Evolutionary conservation across 2,888 invertebrate genomes (phyloP), one percentile per base, ranked within the genome.

Genomic region (Macrophya alboannulata): DNA sequence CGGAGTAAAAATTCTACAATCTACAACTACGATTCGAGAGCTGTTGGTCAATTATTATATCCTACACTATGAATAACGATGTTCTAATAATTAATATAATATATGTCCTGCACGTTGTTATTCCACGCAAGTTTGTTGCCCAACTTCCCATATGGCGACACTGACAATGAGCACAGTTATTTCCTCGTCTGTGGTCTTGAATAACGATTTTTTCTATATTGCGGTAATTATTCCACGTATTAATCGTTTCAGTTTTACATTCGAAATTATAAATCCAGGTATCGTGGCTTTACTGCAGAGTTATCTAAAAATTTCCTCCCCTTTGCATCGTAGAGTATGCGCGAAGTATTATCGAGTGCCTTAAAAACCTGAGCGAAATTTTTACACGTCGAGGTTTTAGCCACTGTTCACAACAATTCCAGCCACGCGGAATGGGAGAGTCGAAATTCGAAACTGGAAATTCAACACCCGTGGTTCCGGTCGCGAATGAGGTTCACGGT

Each of bases 381-480:
- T 6, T 68, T 15, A n/a, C 17, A 17, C 37, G 15, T 45, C 74
- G n/a, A 31, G 74, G 43, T 43, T 21, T 74, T 74, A n/a, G 10
- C 12, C 12, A 25, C 31, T 31, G 55, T 55, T 77, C 76, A 37
- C 51, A 9, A 10, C 17, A n/a, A n/a, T 77, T 55, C 6, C 55
- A 51, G 4, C 25, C 25, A 55, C 5, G 12, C 55, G 8, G 37
- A 31, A 77, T 51, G 25, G 55, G 37, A 77, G 31, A 51, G 8
- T n/a, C 31, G 77, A 77, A 55, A 81, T 21, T 51, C 59, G 43
- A 62, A 21, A 62, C 59, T 62, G 81, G 59, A 62, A 81, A 81
- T 62, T 43, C 59, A 81, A 59, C 59, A 81, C 40, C 43, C 81
- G 62, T 59, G 81, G 81, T 81, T 81, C 81, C 81, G 62, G 81